Conservation (phyloP, 2,797 vertebrate genomes). For the Peromyscus eremicus region DNA sequence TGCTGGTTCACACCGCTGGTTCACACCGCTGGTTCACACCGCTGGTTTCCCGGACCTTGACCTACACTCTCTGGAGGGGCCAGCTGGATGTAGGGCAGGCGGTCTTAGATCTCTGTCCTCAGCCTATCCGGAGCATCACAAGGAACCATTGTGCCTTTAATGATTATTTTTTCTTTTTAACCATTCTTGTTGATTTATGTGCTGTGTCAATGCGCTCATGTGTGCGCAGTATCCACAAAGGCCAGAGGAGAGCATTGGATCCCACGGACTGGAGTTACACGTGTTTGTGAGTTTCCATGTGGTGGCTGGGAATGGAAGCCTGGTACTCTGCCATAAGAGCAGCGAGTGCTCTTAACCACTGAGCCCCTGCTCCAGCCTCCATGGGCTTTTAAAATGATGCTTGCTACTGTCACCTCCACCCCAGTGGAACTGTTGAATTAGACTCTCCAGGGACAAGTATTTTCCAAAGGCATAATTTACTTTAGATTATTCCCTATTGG, state of each 20-base stretch:
- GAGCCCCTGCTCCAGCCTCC: neutral
- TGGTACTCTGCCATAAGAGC: too few relatives aligned
- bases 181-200: neutral
- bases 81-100: neutral
- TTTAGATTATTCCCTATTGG: neutral
- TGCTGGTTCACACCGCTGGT: neutral
- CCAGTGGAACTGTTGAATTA: neutral
- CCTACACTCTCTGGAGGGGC: neutral
- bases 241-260: too few relatives aligned
- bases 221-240: neutral
- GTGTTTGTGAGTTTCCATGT: too few relatives aligned
- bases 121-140: neutral
- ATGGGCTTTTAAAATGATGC: neutral
- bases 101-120: neutral
- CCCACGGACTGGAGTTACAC: too few relatives aligned
- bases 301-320: neutral
- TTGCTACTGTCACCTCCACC: fast-evolving
- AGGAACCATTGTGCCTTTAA: neutral
- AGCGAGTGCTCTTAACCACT: neutral
- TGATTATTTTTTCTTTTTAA: neutral
- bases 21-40: neutral
- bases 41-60: neutral
- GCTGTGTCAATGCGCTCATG: neutral
- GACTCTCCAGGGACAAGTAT: too few relatives aligned
- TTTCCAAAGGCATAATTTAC: slow-evolving; percentile 12